A percentile compares a stretch with the other conserved stretches of the same genome.
Conservation (phyloP, 2,888 invertebrate species). For the Horisme vitalbata region DNA sequence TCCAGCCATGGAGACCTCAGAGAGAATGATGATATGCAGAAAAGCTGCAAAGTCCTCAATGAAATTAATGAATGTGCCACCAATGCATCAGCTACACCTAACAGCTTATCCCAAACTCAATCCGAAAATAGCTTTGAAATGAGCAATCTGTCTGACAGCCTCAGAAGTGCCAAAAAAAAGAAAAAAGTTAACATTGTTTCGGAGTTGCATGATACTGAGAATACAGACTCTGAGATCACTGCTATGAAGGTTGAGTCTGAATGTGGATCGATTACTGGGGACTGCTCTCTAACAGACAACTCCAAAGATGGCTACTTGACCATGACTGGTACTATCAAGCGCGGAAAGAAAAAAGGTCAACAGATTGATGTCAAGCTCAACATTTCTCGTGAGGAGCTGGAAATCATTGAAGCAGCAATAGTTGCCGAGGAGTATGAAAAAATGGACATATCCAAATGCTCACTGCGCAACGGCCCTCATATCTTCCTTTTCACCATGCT, state of each 20-base stretch:
- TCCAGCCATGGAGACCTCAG: slow-evolving; percentile 74
- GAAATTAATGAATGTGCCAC: slow-evolving; percentile 68
- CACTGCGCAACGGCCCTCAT: slow-evolving; percentile 84
- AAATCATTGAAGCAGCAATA: slow-evolving; percentile 85
- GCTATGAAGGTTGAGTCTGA: slow-evolving; percentile 70
- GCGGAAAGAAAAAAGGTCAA: slow-evolving; percentile 88
- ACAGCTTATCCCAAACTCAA: slow-evolving; percentile 74
- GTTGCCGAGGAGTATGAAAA: slow-evolving; percentile 83
- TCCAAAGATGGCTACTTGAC: slow-evolving; percentile 85
- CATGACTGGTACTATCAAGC: slow-evolving; percentile 88
- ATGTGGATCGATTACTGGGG: slow-evolving; percentile 74
- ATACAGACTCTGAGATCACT: slow-evolving; percentile 68
- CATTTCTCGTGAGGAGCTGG: slow-evolving; percentile 87
- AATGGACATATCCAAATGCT: slow-evolving; percentile 81
- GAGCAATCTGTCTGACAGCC: slow-evolving; percentile 69
- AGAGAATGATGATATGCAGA: slow-evolving; percentile 67
- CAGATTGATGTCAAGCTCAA: slow-evolving; percentile 88
- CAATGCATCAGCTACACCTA: slow-evolving; percentile 70
- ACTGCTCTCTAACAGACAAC: slow-evolving; percentile 79
- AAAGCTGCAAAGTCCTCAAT: slow-evolving; percentile 61
- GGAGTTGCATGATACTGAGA: slow-evolving; percentile 69
- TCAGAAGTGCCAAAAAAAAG: slow-evolving; percentile 78
- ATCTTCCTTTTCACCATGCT: slow-evolving; percentile 85
- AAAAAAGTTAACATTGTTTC: slow-evolving; percentile 86
- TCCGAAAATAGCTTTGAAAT: slow-evolving; percentile 78